Evolutionary conservation across 2,113 vertebrate species (phyloP), one percentile per base, ranked within the genome.

Genomic region (Pagrus major): DNA sequence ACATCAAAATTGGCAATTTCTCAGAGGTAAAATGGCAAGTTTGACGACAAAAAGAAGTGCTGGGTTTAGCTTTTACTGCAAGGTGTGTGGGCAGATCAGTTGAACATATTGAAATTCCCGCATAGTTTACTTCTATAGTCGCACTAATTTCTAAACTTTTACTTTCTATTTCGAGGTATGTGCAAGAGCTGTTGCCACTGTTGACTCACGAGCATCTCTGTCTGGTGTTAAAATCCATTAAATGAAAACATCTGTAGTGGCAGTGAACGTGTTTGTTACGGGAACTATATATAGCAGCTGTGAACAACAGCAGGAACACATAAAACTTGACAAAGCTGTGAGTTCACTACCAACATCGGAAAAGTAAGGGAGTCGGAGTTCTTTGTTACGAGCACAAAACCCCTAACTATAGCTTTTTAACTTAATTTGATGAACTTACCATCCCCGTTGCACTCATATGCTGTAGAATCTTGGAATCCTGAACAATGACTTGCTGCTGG

Each of bases 401-500:
- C 16, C 31, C 6, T 35, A 41, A 63, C 29, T 55, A 5, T 6
- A 11, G 41, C 14, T 31, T 25, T 31, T 25, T 31, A 46, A 9
- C 2, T 15, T 23, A 6, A 46, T 0, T 41, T 41, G 0, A 65
- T 54, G 12, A 63, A 94, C 95, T 96, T 92, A 98, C 98, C 97
- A 99, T 98, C 91, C 97, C 96, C 0, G 97, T 97, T 1, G 97
- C 93, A 86, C 94, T 96, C 97, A 99, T 98, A 89, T 99, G 98
- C 6, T 97, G 97, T 68, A 99, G 94, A 78, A 97, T 91, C 91
- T 99, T 99, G 39, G 96, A 94, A 84, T 99, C 98, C 81, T 96
- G 97, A 85, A 99, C 96, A 88, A 99, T 97, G 92, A 99, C 97
- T 94, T 99, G 98, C 92, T 96, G 97, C 84, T 97, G 97, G 83